Conservation (phyloP, 2,797 vertebrate genomes). For the Odontamblyopus lacepedii region DNA sequence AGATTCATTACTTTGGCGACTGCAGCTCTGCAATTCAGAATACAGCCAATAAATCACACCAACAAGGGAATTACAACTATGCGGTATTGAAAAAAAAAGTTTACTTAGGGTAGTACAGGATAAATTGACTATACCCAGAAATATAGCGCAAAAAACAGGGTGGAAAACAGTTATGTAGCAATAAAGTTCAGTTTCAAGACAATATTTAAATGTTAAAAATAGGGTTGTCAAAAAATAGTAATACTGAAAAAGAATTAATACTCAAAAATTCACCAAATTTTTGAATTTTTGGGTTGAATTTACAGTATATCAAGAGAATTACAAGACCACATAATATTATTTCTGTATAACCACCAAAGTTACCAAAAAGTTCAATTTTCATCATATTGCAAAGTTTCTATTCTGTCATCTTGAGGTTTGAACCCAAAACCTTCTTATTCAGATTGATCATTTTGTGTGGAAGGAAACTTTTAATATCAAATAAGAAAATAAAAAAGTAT, state of each 20-base stretch:
- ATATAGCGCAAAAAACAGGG: not conserved
- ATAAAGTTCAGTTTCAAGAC: not conserved
- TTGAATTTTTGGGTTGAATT: too few species aligned
- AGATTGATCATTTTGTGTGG: too few species aligned
- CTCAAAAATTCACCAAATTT: too few species aligned
- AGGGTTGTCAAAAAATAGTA: not conserved
- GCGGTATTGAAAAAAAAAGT: not conserved
- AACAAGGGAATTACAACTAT: not conserved
- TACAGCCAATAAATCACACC: slow-evolving; percentile 4
- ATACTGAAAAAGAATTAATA: not conserved
- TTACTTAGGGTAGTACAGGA: not conserved
- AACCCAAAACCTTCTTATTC: too few species aligned
- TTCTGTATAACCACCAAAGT: too few species aligned
- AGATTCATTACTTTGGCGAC: slow-evolving; percentile 51
- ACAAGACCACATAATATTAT: too few species aligned
- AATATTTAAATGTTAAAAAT: not conserved
- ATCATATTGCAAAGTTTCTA: too few species aligned
- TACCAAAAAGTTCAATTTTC: too few species aligned
- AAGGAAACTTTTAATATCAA: too few species aligned
- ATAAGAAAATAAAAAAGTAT: too few species aligned
- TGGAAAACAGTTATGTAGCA: not conserved
- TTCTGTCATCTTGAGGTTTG: too few species aligned
- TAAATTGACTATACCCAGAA: not conserved
- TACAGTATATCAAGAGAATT: too few species aligned
- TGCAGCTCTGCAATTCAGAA: slow-evolving; percentile 1